These are phyloP conservation scores for Stichodactyla mertensii DNA, from an alignment of 64 coral and sea anemone genomes.

Conservation along the genomic window DNA sequence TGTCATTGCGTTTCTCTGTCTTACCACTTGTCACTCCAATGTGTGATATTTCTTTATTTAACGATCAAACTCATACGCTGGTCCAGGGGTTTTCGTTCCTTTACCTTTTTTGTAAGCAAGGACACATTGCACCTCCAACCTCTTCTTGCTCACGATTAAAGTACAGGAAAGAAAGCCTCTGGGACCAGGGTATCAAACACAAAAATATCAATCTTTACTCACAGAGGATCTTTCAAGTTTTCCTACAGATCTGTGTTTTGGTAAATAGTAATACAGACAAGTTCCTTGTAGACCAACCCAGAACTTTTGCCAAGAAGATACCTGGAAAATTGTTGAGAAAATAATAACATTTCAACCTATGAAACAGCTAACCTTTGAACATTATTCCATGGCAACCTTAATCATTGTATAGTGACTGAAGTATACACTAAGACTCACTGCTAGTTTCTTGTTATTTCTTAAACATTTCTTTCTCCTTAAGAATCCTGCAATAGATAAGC, in stretches of 20 bases:
- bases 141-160: no score
- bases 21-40: no score
- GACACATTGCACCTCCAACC: no score
- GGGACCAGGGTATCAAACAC: no score
- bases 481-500: conserved; percentile 37
- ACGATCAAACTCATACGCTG: no score
- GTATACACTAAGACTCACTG: conserved; percentile 34
- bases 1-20: no score
- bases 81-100: no score
- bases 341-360: not conserved
- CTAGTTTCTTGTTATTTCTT: conserved; percentile 71
- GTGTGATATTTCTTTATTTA: no score
- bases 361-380: no score
- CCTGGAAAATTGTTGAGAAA: conserved; percentile 27
- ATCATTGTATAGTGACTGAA: no score
- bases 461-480: conserved; percentile 76
- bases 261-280: conserved; percentile 73
- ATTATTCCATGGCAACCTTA: not conserved
- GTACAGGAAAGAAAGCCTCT: no score
- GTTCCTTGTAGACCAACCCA: conserved; percentile 69
- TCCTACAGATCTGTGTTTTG: conserved; percentile 71
- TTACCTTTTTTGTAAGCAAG: no score
- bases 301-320: conserved; percentile 93
- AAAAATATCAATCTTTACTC: not conserved
- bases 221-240: conserved; percentile 6